These are phyloP conservation scores for Papilio demoleus DNA, from an alignment of 2,888 invertebrate species.

Conservation along the genomic window DNA sequence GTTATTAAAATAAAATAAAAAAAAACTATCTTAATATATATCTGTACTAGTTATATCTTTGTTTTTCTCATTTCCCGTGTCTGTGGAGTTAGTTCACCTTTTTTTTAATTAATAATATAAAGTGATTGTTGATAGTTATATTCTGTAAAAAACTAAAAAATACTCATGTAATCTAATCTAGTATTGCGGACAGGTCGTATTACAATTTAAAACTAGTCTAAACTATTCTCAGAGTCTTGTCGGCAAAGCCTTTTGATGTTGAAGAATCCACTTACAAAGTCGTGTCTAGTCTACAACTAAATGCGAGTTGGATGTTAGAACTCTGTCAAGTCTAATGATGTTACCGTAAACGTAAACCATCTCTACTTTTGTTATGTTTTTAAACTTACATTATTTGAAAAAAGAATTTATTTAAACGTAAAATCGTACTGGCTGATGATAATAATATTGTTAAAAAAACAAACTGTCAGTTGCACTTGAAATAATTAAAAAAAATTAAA, in stretches of 20 bases:
- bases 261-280: constrained; percentile 32
- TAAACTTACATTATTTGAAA: no score
- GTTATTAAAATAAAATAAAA: no score
- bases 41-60: no score
- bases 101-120: no score
- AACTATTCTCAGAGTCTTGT: constrained; percentile 24
- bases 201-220: constrained; percentile 18
- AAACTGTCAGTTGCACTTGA: no score
- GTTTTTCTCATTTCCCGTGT: no score
- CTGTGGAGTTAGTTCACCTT: no score
- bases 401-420: no score
- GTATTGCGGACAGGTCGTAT: constrained; percentile 2
- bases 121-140: no score
- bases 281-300: not conserved
- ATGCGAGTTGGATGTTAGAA: constrained; percentile 8
- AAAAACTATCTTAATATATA: no score
- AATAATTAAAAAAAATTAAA: no score
- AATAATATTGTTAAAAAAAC: not conserved
- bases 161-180: not conserved
- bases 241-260: not conserved
- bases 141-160: not conserved
- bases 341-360: not conserved
- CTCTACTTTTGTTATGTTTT: not conserved
- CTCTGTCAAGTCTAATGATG: not conserved
- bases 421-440: not conserved